Evolutionary conservation across 2,888 invertebrate genomes (phyloP).

Genomic region (Philaethria dido): DNA sequence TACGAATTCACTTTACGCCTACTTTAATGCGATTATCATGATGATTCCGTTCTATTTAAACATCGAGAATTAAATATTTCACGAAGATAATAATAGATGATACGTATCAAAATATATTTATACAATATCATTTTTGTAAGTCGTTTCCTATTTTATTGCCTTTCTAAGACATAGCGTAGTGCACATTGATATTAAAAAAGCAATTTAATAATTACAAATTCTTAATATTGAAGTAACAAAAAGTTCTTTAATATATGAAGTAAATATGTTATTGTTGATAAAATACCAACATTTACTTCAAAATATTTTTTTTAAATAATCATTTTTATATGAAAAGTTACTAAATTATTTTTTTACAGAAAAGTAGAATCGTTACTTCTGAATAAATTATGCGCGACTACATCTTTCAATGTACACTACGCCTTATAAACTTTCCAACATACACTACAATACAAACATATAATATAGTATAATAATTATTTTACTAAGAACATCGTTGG

Average conservation of each 20-base stretch:
- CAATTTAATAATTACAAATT: not conserved
- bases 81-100: constrained; percentile 25
- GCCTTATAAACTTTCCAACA: constrained; percentile 23
- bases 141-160: constrained; percentile 19
- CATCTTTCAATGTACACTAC: constrained; percentile 28
- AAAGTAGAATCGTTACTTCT: no score
- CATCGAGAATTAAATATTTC: constrained; percentile 12
- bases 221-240: not conserved
- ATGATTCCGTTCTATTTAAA: constrained; percentile 5
- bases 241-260: not conserved
- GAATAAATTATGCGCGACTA: no score
- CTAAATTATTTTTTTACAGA: no score
- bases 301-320: no score
- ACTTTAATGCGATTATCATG: not conserved
- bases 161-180: constrained; percentile 35
- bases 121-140: constrained; percentile 27
- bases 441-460: constrained; percentile 21
- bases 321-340: no score
- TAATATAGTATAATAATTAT: constrained; percentile 14
- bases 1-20: constrained; percentile 12
- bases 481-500: constrained; percentile 21
- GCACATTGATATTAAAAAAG: constrained; percentile 49
- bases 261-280: no score
- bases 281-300: no score
- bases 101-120: constrained; percentile 41